A percentile compares a stretch with the other conserved stretches of the same genome.
Conservation (phyloP, 2,113 vertebrate species). For the Malurus melanocephalus region DNA sequence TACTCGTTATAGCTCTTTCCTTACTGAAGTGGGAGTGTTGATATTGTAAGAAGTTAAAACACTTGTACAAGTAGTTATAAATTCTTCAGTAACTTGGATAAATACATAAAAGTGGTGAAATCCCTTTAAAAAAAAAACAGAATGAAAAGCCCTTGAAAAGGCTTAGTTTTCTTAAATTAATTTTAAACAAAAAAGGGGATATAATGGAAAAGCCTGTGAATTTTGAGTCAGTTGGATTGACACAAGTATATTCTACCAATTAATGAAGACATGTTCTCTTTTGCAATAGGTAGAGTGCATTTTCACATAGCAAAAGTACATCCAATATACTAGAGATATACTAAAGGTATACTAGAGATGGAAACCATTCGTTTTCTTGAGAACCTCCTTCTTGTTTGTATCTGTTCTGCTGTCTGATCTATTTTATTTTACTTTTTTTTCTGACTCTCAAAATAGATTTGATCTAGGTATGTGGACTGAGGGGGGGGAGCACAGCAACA, state of each 20-base stretch:
- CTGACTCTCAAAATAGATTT: not conserved
- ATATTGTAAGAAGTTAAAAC: not conserved
- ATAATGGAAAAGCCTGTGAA: not conserved
- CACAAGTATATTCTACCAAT: not conserved
- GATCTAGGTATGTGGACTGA: not conserved
- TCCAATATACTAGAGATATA: not conserved
- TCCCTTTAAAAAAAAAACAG: not conserved
- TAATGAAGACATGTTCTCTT: not conserved
- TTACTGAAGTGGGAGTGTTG: not conserved
- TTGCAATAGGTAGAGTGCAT: not conserved
- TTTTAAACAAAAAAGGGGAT: not conserved
- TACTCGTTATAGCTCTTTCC: not conserved
- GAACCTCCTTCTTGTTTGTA: accelerated
- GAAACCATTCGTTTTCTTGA: not conserved
- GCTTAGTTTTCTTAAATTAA: not conserved
- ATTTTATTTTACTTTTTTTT: not conserved
- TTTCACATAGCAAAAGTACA: not conserved
- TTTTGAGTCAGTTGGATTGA: not conserved
- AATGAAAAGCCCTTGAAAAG: not conserved
- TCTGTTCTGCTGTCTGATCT: not conserved
- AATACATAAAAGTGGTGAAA: not conserved
- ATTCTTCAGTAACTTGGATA: not conserved
- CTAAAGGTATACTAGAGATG: not conserved
- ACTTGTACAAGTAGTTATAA: not conserved
- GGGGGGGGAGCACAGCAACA: not conserved